Conservation (phyloP, 2,113 vertebrate genomes). For the Macroglossus sobrinus region DNA sequence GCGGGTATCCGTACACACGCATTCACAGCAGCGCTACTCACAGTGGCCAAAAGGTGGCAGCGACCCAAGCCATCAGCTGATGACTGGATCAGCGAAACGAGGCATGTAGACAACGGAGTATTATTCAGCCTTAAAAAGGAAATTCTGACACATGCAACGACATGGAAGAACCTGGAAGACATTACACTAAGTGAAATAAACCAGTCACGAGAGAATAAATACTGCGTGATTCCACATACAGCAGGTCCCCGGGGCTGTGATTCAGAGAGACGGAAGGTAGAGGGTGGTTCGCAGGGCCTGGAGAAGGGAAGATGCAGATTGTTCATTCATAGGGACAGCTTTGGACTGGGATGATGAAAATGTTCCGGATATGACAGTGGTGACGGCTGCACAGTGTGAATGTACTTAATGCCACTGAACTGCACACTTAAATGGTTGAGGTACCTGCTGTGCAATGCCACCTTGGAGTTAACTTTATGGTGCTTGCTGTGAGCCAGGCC, state of each 20-base stretch:
- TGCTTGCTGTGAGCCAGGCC: not conserved
- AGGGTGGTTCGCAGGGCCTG: no score
- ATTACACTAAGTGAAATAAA: not conserved
- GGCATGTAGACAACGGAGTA: no score
- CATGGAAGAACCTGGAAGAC: not conserved
- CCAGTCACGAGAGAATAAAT: not conserved
- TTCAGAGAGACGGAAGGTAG: not conserved
- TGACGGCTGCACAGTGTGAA: not conserved
- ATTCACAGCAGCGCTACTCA: not conserved
- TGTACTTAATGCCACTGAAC: no score
- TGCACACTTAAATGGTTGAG: no score
- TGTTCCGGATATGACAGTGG: not conserved
- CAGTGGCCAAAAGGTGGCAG: not conserved
- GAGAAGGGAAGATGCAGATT: not conserved
- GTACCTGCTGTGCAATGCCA: no score
- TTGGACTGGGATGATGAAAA: not conserved
- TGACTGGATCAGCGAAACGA: not conserved
- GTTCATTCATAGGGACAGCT: no score
- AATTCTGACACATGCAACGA: not conserved
- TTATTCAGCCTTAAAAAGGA: not conserved
- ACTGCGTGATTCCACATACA: not conserved
- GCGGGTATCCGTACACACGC: no score
- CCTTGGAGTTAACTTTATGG: not conserved
- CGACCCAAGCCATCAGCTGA: rapidly evolving
- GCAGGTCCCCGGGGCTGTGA: not conserved